Evolutionary conservation across 2,113 vertebrate genomes (phyloP), one percentile per base, ranked within the genome.

Genomic region (Lates calcarifer): DNA sequence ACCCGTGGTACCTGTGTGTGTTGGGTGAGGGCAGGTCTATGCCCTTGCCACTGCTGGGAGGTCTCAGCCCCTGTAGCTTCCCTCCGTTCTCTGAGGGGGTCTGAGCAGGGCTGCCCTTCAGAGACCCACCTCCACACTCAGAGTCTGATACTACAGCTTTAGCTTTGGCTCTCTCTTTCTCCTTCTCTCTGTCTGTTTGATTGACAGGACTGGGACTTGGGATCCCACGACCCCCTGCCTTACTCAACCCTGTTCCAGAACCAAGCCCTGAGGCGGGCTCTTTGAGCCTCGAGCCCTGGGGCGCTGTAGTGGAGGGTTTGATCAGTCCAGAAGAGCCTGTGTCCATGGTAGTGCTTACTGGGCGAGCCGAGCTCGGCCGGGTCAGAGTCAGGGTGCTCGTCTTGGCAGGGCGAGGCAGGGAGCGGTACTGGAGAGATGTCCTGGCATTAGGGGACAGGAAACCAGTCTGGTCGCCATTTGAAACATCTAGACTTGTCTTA

Each of bases 121-220:
- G 51, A 3, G 89, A 79, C 2, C 92, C 82, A 0, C 87, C 70
- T 60, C 93, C 90, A 61, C 92, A 95, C 74, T 99, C 97, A 0
- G 97, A 94, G 89, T 98, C 97, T 7, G 97, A 94, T 0, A 95
- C 97, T 65, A 96, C 97, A 0, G 97, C 97, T 87, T 99, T 99
- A 73, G 97, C 97, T 88, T 97, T 98, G 84, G 97, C 97, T 86
- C 97, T 96, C 86, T 99, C 97, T 84, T 98, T 98, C 89, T 99
- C 97, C 1, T 95, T 95, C 83, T 95, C 95, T 49, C 97, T 93
- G 79, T 99, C 98, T 0, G 98, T 99, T 92, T 98, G 98, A 90
- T 99, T 99, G 82, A 98, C 97, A 0, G 97, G 97, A 22, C 95
- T 90, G 0, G 96, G 94, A 0, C 94, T 83, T 3, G 91, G 90